Evolutionary conservation across 2,797 vertebrate species (phyloP), one percentile per base, ranked within the genome.

Genomic region (Arnoldichthys spilopterus): DNA sequence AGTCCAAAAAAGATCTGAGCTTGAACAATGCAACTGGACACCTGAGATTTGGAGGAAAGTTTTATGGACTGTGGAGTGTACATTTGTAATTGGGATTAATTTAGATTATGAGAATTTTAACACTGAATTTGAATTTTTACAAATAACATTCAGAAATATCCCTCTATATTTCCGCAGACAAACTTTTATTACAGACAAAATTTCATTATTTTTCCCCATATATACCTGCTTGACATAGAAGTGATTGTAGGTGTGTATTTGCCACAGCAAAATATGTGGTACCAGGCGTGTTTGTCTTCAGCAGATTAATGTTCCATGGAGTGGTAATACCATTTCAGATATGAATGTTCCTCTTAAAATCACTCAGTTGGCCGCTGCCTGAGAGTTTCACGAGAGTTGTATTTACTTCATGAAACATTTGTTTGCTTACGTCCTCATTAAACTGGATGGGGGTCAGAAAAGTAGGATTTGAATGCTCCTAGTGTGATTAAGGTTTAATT

Each of bases 351-450:
- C 45, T n/a, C n/a, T n/a, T n/a, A n/a, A n/a, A n/a, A 74, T 47
- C 28, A 18, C 45, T 32, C 11, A 47, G 16, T 47, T 67, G 24
- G 3, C 13, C 18, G 15, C 13, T 67, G 1, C 20, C 6, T 28
- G 43, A 37, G 30, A 1, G 4, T 13, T 20, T 18, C 16, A 26
- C 26, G 22, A 43, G 26, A 2, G 37, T 43, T 15, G 13, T 53
- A 37, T 61, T 72, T 70, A 74, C 76, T 72, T 59, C 67, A 67
- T 79, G 77, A 79, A 78, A 75, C 72, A 67, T 77, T 71, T 76
- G 72, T 32, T 62, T 34, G 56, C 45, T 79, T 59, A 28, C 26
- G 49, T 75, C 34, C 13, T n/a, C 4, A 37, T 70, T 63, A 70
- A 45, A 71, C 47, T n/a, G 43, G 30, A 58, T 20, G 59, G 47